phyloP scores from a whole-genome alignment of 2,888 invertebrate species.

The Lumbricus terrestris region DNA sequence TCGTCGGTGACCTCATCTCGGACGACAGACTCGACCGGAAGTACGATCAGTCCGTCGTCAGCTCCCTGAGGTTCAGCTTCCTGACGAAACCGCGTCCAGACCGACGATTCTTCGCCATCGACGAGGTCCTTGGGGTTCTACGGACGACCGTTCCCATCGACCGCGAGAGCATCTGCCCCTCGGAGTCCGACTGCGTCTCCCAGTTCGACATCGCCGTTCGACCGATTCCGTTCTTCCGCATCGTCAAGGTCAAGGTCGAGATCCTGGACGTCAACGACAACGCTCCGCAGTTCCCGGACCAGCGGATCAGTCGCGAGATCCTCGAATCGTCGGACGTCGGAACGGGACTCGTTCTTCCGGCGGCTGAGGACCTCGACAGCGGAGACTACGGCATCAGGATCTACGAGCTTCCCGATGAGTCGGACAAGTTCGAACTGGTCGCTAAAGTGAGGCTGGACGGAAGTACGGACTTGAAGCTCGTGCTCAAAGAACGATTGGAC shows the following conservation, averaged over 20 bases:
- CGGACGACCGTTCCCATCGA: slow-evolving; percentile 34
- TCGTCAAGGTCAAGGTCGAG: slow-evolving; percentile 37
- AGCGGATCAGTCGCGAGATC: slow-evolving; percentile 28
- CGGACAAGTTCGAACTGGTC: slow-evolving; percentile 25
- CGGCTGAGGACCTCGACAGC: slow-evolving; percentile 37
- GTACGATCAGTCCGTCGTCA: slow-evolving; percentile 23
- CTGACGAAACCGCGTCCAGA: slow-evolving; percentile 32
- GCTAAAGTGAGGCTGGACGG: slow-evolving; percentile 36
- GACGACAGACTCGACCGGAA: slow-evolving; percentile 54
- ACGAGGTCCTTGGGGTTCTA: slow-evolving; percentile 35
- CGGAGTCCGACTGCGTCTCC: slow-evolving; percentile 29
- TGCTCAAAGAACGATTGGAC: slow-evolving; percentile 37
- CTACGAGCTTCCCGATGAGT: slow-evolving; percentile 30
- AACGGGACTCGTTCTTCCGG: slow-evolving; percentile 34
- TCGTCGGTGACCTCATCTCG: slow-evolving; percentile 44
- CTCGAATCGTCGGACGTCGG: slow-evolving; percentile 36
- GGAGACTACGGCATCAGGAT: slow-evolving; percentile 30
- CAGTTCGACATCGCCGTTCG: slow-evolving; percentile 37
- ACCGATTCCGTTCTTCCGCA: slow-evolving; percentile 35
- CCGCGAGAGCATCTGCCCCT: slow-evolving; percentile 38
- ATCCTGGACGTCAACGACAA: slow-evolving; percentile 40
- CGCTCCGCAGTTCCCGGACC: slow-evolving; percentile 36
- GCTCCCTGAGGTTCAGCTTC: slow-evolving; percentile 34
- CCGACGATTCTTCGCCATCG: slow-evolving; percentile 33
- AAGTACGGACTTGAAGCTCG: slow-evolving; percentile 36